Evolutionary conservation across 2,113 vertebrate species (phyloP).

Genomic region (Rhinoderma darwinii): DNA sequence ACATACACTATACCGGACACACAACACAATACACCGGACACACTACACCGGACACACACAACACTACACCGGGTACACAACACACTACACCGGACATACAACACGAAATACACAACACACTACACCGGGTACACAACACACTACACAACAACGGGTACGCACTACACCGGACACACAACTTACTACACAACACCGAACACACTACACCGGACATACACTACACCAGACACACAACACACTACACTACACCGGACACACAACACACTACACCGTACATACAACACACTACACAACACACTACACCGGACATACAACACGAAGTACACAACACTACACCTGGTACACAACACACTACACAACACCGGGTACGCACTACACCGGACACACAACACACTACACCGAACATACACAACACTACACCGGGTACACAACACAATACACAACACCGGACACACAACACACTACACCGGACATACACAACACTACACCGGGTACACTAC

Average conservation of each 20-base stretch:
- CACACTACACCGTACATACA: not conserved
- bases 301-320: not conserved
- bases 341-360: not conserved
- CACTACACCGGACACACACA: not conserved
- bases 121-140: not conserved
- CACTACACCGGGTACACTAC: slow-evolving; percentile 1
- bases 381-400: not conserved
- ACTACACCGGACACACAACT: not conserved
- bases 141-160: not conserved
- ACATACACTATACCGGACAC: not conserved
- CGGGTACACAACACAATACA: not conserved
- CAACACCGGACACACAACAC: not conserved
- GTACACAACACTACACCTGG: not conserved
- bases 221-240: not conserved
- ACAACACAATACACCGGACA: not conserved
- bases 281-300: not conserved
- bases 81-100: not conserved
- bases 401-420: not conserved
- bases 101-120: not conserved
- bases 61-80: not conserved
- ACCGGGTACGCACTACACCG: not conserved
- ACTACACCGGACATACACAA: not conserved
- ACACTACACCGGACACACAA: not conserved
- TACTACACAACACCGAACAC: not conserved
- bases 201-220: not conserved